Evolutionary conservation across 2,888 invertebrate genomes (phyloP).

Genomic region (Drosophila monieri): DNA sequence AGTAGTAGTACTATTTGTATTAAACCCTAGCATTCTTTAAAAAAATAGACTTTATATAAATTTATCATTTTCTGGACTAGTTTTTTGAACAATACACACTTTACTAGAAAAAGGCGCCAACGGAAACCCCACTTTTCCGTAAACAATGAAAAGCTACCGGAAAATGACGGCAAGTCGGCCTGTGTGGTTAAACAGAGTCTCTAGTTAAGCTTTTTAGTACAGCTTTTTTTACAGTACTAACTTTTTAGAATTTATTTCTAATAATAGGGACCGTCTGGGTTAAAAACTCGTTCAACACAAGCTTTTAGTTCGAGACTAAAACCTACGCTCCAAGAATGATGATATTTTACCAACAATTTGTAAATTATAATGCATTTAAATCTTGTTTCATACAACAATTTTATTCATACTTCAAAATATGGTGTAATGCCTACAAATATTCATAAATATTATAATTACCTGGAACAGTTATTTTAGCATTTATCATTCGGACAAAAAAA

Average conservation of each 20-base stretch:
- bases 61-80: not conserved
- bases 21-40: not conserved
- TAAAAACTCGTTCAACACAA: not conserved
- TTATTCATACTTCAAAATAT: too few species aligned
- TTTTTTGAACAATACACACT: not conserved
- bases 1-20: not conserved
- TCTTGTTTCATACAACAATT: too few species aligned
- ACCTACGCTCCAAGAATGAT: not conserved
- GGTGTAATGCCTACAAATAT: not conserved
- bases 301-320: conserved; percentile 2
- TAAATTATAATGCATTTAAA: too few species aligned
- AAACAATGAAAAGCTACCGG: conserved; percentile 56
- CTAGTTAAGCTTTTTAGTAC: conserved; percentile 4
- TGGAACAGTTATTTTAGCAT: conserved; percentile 5
- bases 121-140: conserved; percentile 43
- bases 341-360: not conserved
- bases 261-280: not conserved
- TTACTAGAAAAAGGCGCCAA: conserved; percentile 58
- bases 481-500: conserved; percentile 7
- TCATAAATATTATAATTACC: conserved; percentile 6
- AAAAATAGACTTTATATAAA: too few species aligned
- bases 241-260: too few species aligned
- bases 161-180: conserved; percentile 55
- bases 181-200: not conserved
- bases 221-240: not conserved